These are phyloP conservation scores for Stratiomys singularior DNA, from an alignment of 2,888 invertebrate genomes.

Conservation along the genomic window DNA sequence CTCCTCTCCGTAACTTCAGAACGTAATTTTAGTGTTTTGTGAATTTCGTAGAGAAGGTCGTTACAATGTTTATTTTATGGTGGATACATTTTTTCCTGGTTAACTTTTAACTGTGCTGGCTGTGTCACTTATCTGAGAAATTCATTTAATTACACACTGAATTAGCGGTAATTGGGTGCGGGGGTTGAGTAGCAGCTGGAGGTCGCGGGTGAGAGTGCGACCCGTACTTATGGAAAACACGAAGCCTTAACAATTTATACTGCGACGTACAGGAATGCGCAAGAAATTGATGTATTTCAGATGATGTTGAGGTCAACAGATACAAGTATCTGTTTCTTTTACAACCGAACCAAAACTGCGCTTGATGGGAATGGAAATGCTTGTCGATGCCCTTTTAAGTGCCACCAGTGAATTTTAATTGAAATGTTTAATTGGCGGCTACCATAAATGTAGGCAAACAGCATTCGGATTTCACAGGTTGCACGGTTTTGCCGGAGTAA, in stretches of 20 bases:
- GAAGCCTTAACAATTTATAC: no score
- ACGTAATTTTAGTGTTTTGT: slow-evolving; percentile 20
- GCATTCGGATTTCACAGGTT: neutral
- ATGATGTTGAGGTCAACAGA: neutral
- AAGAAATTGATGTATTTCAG: no score
- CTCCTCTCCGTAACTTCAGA: neutral
- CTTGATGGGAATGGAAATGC: neutral
- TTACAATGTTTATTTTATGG: neutral
- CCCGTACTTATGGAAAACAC: no score
- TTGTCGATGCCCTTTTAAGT: slow-evolving; percentile 1
- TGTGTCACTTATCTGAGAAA: slow-evolving; percentile 21
- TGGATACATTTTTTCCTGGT: neutral
- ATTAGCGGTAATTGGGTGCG: neutral
- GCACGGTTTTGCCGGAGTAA: neutral
- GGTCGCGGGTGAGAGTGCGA: no score
- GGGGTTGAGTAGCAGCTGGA: no score
- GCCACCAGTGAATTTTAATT: slow-evolving; percentile 9
- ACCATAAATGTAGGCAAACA: neutral
- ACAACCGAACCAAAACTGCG: slow-evolving; percentile 11
- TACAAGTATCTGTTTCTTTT: slow-evolving; percentile 5
- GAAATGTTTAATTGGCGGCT: slow-evolving; percentile 12
- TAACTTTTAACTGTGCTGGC: slow-evolving; percentile 7
- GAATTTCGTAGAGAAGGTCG: slow-evolving; percentile 28
- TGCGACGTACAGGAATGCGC: no score
- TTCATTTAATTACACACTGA: slow-evolving; percentile 27